Percentiles rank a stretch among this genome's conserved stretches.
Evolutionary conservation across 2,888 invertebrate genomes (phyloP).

Genomic region (Glomeris marginata): DNA sequence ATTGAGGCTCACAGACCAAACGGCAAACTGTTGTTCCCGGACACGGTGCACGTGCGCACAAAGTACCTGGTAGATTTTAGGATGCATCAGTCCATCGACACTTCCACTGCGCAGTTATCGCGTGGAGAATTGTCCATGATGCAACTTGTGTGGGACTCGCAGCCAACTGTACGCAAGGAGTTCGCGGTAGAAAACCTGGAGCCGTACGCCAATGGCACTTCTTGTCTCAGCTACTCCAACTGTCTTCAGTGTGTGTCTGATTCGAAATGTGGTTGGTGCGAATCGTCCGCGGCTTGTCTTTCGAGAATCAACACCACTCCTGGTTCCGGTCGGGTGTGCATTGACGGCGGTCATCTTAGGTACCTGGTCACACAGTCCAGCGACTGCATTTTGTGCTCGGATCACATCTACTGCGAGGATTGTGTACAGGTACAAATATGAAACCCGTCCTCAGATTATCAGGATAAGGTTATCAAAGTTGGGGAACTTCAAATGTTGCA

Average conservation of each 20-base stretch:
- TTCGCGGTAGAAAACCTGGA: constrained; percentile 81
- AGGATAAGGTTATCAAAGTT: neutral
- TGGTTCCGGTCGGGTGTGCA: constrained; percentile 13
- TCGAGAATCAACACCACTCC: constrained; percentile 33
- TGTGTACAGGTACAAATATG: constrained; percentile 53
- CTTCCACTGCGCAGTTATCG: too few species aligned
- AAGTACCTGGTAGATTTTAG: constrained; percentile 20
- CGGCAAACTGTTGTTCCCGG: constrained; percentile 18
- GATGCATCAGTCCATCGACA: neutral
- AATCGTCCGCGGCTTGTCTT: constrained; percentile 53
- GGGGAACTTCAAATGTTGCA: neutral
- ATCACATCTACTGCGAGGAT: constrained; percentile 72
- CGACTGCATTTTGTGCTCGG: constrained; percentile 74
- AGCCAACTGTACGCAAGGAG: constrained; percentile 31
- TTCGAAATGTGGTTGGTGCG: constrained; percentile 85
- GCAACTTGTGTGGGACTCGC: too few species aligned
- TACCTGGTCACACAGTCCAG: constrained; percentile 66
- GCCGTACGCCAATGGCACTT: constrained; percentile 61
- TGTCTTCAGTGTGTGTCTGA: constrained; percentile 78
- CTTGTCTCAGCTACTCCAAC: constrained; percentile 57
- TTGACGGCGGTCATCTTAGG: constrained; percentile 47
- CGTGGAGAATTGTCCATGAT: too few species aligned
- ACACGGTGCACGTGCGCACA: constrained; percentile 13
- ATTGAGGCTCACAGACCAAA: constrained; percentile 16
- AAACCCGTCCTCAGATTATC: too few species aligned